Percentiles rank a stretch among this genome's conserved stretches.
Evolutionary conservation across 1,140 invertebrate species (phyloP).

Genomic region (Bombus confusus): DNA sequence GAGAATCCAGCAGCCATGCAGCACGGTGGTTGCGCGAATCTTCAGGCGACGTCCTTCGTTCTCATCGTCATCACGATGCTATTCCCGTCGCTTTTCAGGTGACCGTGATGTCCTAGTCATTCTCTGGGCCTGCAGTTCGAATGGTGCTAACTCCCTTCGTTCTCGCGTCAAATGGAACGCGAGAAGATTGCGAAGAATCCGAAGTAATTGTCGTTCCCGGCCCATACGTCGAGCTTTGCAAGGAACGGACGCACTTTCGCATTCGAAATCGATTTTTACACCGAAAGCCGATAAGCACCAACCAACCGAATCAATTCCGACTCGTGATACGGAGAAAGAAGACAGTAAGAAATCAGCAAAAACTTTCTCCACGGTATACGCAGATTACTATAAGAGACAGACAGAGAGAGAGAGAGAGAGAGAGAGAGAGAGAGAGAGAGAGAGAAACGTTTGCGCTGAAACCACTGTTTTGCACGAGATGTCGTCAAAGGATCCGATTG

Average conservation of each 20-base stretch:
- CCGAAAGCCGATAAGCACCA: no score
- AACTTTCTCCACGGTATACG: not conserved
- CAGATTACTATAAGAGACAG: not conserved
- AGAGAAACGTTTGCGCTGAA: not conserved
- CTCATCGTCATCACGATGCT: slow-evolving; percentile 70
- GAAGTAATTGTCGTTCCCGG: not conserved
- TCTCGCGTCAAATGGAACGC: slow-evolving; percentile 20
- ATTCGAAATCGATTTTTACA: not conserved
- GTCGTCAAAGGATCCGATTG: no score
- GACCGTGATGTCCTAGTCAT: slow-evolving; percentile 75
- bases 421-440: no score
- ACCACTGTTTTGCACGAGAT: not conserved
- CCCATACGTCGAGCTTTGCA: not conserved
- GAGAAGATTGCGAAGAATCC: not conserved
- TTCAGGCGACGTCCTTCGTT: slow-evolving; percentile 70
- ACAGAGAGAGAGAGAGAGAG: no score
- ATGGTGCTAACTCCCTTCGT: slow-evolving; percentile 66
- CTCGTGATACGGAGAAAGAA: not conserved
- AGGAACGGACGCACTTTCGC: not conserved
- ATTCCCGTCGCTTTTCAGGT: slow-evolving; percentile 76
- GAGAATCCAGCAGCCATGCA: slow-evolving; percentile 84
- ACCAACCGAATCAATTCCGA: not conserved
- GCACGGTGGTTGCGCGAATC: slow-evolving; percentile 75
- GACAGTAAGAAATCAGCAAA: not conserved
- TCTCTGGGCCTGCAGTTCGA: slow-evolving; percentile 54